Conservation (phyloP, 2,888 invertebrate genomes). For the Spodoptera exigua region DNA sequence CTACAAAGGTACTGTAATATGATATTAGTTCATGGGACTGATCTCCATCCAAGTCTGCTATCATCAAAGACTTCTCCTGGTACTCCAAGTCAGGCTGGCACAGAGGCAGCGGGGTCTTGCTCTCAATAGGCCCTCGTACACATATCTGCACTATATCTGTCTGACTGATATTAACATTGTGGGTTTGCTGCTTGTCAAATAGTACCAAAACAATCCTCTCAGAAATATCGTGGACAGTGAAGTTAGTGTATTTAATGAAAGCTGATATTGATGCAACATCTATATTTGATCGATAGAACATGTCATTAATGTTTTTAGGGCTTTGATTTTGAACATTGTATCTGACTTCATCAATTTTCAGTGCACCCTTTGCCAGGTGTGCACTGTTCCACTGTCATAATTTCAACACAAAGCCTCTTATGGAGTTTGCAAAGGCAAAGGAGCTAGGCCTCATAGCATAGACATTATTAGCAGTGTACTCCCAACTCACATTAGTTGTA, state of each 20-base stretch:
- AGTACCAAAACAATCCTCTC: constrained; percentile 94
- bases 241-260: constrained; percentile 83
- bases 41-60: constrained; percentile 93
- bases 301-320: constrained; percentile 82
- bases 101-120: constrained; percentile 73
- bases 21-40: constrained; percentile 94
- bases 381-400: constrained; percentile 94
- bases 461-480: constrained; percentile 90
- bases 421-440: constrained; percentile 90
- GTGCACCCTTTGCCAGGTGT: constrained; percentile 86
- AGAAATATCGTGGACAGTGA: constrained; percentile 89
- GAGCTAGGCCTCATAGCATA: constrained; percentile 93
- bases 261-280: constrained; percentile 82
- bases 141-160: constrained; percentile 94
- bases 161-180: constrained; percentile 94
- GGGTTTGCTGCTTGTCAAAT: constrained; percentile 92
- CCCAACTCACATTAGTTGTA: constrained; percentile 88
- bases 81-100: constrained; percentile 94
- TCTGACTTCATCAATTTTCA: constrained; percentile 79
- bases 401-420: constrained; percentile 94
- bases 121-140: constrained; percentile 76
- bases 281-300: constrained; percentile 78
- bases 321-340: constrained; percentile 84
- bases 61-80: constrained; percentile 92
- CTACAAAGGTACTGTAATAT: constrained; percentile 91